Conservation (phyloP, 2,797 vertebrate species). For the Emydoidea blandingii region DNA sequence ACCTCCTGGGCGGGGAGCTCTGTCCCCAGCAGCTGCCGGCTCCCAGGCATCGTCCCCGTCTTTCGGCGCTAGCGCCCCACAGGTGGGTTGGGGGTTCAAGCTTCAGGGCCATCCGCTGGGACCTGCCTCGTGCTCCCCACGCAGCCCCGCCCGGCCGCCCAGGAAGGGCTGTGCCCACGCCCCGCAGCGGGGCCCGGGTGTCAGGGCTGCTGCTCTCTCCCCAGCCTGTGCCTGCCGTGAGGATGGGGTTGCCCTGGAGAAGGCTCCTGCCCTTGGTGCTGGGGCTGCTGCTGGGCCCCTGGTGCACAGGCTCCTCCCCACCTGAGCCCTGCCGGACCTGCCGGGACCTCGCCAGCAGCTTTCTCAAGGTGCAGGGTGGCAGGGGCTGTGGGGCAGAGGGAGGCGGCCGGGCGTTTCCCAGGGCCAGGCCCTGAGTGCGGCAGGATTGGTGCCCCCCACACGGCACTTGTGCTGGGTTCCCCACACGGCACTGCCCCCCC, state of each 20-base stretch:
- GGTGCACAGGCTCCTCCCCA: neutral
- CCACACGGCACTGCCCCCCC: neutral
- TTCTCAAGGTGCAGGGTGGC: slow-evolving; percentile 86
- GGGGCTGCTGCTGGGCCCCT: neutral
- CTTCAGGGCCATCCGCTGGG: no score
- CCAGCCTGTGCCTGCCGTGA: slow-evolving; percentile 75
- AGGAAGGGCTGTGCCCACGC: no score
- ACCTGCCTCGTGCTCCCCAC: no score
- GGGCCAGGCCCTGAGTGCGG: neutral
- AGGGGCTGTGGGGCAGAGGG: neutral
- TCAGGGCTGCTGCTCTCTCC: slow-evolving; percentile 50
- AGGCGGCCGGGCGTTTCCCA: neutral
- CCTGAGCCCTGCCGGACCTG: slow-evolving; percentile 91
- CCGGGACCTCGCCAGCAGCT: slow-evolving; percentile 88
- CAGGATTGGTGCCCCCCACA: neutral
- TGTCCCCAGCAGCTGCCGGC: no score
- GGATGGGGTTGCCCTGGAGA: slow-evolving; percentile 64
- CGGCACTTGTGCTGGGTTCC: neutral
- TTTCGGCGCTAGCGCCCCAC: no score
- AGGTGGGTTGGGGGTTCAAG: no score
- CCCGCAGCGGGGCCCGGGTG: no score
- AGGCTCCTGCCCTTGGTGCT: neutral
- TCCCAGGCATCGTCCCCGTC: no score
- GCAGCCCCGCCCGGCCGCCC: no score
- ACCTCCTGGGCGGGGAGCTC: no score